Conservation (phyloP, 2,113 vertebrate genomes). For the Gymnogyps californianus region DNA sequence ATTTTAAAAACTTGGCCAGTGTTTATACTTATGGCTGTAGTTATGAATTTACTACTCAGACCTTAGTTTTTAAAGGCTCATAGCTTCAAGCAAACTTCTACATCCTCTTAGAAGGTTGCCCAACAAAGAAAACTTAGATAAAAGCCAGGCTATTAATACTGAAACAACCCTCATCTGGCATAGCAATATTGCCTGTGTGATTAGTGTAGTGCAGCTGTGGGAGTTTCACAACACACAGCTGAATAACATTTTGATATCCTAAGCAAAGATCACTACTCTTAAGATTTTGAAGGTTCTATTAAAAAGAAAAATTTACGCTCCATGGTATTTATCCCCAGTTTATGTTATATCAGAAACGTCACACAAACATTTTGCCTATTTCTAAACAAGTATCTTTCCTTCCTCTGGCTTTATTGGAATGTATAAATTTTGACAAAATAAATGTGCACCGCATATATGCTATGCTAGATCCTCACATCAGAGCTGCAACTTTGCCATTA, state of each 20-base stretch:
- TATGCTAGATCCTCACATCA: neutral
- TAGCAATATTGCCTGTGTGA: neutral
- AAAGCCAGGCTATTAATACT: neutral
- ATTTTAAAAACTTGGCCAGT: neutral
- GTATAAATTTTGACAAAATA: neutral
- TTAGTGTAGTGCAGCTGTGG: neutral
- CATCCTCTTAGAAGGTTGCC: neutral
- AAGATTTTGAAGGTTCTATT: neutral
- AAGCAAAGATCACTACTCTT: neutral
- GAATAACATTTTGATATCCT: neutral
- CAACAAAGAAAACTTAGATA: neutral
- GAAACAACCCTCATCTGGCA: neutral
- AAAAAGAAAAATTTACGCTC: neutral
- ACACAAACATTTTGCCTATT: neutral
- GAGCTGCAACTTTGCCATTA: neutral
- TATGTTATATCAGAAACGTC: neutral
- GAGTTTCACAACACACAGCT: neutral
- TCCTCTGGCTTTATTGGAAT: neutral
- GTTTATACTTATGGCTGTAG: neutral
- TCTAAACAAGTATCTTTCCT: neutral
- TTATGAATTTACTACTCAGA: neutral
- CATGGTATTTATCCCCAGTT: neutral
- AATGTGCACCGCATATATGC: neutral
- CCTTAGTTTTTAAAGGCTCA: neutral
- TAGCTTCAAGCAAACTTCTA: neutral